Evolutionary conservation across 2,113 vertebrate species (phyloP).

Genomic region (zebrafish (Danio rerio)): DNA sequence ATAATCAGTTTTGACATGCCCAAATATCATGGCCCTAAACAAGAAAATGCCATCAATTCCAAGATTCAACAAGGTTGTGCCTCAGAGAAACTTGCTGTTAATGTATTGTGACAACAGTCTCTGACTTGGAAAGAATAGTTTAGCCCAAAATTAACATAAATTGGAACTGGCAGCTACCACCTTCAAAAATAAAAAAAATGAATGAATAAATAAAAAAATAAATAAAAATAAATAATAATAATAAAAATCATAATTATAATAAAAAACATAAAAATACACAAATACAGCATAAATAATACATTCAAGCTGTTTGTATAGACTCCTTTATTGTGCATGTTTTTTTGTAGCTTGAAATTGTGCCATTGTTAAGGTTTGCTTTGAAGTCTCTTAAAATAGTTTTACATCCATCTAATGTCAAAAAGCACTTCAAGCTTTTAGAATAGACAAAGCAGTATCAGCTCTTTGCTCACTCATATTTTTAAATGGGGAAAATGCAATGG

Average conservation of each 20-base stretch:
- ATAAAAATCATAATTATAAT: too few relatives aligned
- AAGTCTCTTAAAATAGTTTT: too few relatives aligned
- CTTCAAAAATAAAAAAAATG: not conserved
- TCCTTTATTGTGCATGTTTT: not conserved
- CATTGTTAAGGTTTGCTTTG: too few relatives aligned
- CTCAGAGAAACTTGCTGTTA: not conserved
- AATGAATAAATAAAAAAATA: too few relatives aligned
- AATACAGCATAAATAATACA: not conserved
- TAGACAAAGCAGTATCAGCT: too few relatives aligned
- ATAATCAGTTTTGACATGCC: slow-evolving; percentile 22
- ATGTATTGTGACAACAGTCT: not conserved
- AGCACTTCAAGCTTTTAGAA: too few relatives aligned
- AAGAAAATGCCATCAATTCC: slow-evolving; percentile 33
- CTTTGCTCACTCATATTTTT: too few relatives aligned
- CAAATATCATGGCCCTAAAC: slow-evolving; percentile 20
- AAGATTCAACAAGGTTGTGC: slow-evolving; percentile 29
- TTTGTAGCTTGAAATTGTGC: not conserved
- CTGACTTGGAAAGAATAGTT: slow-evolving; percentile 15
- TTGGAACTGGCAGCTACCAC: not conserved
- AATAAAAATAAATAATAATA: too few relatives aligned
- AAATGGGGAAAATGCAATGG: too few relatives aligned
- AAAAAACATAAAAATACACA: too few relatives aligned
- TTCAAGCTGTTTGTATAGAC: not conserved
- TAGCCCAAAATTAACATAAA: not conserved
- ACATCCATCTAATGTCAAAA: too few relatives aligned